Evolutionary conservation across 2,797 vertebrate species (phyloP), one percentile per base, ranked within the genome.

Genomic region (Pangasius sanitwongsei): DNA sequence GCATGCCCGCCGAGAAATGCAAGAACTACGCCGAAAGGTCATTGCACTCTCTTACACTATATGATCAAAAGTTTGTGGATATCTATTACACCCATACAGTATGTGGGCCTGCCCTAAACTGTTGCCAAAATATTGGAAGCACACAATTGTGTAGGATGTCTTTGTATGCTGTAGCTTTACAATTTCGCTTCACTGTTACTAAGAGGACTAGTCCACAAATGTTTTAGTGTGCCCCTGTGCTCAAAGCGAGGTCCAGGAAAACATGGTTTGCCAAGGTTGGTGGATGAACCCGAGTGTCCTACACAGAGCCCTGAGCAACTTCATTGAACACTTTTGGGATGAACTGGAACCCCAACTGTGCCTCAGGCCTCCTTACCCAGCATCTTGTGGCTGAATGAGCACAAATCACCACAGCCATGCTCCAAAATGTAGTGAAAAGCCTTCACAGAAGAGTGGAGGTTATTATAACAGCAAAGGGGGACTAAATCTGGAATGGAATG

Each of bases 21-120:
- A 96, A 92, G 96, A 96, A 89, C 91, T 96, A 44, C 95, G 94
- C 81, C 95, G 95, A 94, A 97, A 97, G 97, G 98, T 97, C 55
- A 78, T 20, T 85, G 84, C 28, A 41, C 18, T 1, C 23, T 34
- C 34, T 34, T 70, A 23, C n/a, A 84, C n/a, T 84, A 83, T 18
- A n/a, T 31, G 28, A 28, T 2, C 9, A n/a, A 23, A 31, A 2
- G 28, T 83, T 83, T 65, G 25, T 83, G 23, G 5, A 28, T 34
- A 83, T 25, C 55, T 41, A 28, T 44, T 59, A 34, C 50, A 12
- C 31, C 28, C 2, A n/a, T 83, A 63, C 37, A 83, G 37, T 28
- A 82, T 82, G 55, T 15, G 37, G 57, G 11, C 11, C 13, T 83
- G 16, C 23, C 2, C 3, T 63, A 63, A 44, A 48, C 57, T 41